These are phyloP conservation scores for Anableps anableps DNA, from an alignment of 2,797 vertebrate species.

Conservation along the genomic window DNA sequence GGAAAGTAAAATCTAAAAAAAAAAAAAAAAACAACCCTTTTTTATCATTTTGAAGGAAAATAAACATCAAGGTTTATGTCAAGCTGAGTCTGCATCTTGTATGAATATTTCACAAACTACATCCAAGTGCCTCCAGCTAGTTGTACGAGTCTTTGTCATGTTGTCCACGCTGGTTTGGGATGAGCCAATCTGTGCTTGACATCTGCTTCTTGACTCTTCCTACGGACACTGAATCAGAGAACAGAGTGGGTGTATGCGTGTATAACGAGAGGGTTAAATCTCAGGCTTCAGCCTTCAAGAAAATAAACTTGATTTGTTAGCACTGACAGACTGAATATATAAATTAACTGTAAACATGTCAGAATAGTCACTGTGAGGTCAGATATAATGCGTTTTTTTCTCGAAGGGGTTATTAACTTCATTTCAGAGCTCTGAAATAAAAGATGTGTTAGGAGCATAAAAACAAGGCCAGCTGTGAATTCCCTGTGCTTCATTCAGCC, in stretches of 20 bases:
- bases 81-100: constrained; percentile 18
- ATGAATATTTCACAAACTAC: constrained; percentile 49
- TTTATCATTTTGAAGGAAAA: constrained; percentile 6
- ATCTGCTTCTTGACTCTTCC: constrained; percentile 15
- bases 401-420: constrained; percentile 14
- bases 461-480: background rate
- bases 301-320: constrained; percentile 10
- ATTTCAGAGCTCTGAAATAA: background rate
- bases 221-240: background rate
- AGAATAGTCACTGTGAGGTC: constrained; percentile 9
- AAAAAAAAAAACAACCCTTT: too few species aligned
- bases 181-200: constrained; percentile 45
- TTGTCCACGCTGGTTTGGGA: constrained; percentile 21
- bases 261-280: constrained; percentile 24
- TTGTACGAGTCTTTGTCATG: constrained; percentile 26
- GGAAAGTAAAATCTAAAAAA: constrained; percentile 24
- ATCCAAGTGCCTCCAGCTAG: constrained; percentile 17
- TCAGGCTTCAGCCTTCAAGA: constrained; percentile 20
- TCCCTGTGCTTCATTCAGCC: background rate
- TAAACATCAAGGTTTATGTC: constrained; percentile 23
- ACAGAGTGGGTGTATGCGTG: background rate
- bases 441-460: background rate
- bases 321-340: constrained; percentile 7
- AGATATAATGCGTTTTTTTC: constrained; percentile 7
- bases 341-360: constrained; percentile 4